phyloP scores from a whole-genome alignment of 2,888 invertebrate species.

The Drosophila cognata region DNA sequence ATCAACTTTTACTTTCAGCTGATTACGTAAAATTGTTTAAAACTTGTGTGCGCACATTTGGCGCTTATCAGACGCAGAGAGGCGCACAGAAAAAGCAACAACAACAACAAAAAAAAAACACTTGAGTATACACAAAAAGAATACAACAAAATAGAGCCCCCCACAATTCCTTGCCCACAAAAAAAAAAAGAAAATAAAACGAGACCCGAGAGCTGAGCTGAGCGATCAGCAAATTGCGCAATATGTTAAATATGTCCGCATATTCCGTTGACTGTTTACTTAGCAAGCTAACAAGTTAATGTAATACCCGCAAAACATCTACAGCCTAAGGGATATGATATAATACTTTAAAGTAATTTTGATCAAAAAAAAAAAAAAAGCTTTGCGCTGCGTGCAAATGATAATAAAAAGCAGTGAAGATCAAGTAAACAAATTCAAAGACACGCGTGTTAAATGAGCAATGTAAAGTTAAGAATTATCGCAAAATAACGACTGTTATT shows the following conservation, averaged over 20 bases:
- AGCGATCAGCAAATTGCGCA: conserved; percentile 71
- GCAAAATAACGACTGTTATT: background rate
- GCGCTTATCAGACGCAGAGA: conserved; percentile 48
- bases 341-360: background rate
- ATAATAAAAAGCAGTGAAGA: background rate
- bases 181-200: background rate
- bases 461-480: background rate
- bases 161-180: background rate
- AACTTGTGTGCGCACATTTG: conserved; percentile 29
- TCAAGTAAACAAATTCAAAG: background rate
- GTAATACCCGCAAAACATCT: conserved; percentile 32
- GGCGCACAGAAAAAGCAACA: conserved; percentile 3
- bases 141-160: conserved; percentile 6
- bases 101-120: conserved; percentile 32
- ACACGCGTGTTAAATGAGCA: background rate
- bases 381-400: background rate
- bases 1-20: conserved; percentile 71
- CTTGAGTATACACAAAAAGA: conserved; percentile 49
- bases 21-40: conserved; percentile 78
- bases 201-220: conserved; percentile 8
- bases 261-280: conserved; percentile 46
- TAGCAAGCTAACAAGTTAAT: conserved; percentile 37
- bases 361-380: background rate
- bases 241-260: conserved; percentile 71
- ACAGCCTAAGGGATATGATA: background rate